Evolutionary conservation across 92 coral and sea anemone genomes (phyloP).

Genomic region (Diadumene lineata): DNA sequence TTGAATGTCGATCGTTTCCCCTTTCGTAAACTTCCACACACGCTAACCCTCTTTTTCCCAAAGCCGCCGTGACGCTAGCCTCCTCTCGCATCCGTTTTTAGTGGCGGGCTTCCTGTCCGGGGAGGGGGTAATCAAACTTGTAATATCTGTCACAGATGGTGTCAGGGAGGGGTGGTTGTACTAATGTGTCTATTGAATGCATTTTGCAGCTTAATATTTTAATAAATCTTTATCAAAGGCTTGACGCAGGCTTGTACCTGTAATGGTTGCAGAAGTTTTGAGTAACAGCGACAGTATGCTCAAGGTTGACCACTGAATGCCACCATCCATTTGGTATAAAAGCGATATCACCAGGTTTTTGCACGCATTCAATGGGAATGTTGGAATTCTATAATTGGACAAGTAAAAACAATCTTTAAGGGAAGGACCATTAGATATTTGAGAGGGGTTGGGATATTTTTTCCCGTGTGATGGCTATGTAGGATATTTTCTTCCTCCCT

Average conservation of each 20-base stretch:
- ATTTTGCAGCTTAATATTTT: neutral
- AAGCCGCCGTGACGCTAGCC: no score
- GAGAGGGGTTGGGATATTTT: neutral
- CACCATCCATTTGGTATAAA: conserved; percentile 86
- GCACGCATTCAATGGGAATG: conserved; percentile 74
- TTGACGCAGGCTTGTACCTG: conserved; percentile 47
- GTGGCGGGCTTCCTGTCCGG: no score
- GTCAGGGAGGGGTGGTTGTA: no score
- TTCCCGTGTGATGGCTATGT: no score
- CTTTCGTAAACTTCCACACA: no score
- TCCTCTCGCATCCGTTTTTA: no score
- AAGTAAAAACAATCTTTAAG: neutral
- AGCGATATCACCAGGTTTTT: conserved; percentile 74
- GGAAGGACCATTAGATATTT: neutral
- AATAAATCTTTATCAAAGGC: neutral
- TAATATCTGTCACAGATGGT: no score
- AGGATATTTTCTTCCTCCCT: no score
- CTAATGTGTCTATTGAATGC: no score
- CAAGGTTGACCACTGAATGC: conserved; percentile 80
- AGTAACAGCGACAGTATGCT: conserved; percentile 76
- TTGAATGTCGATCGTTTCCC: no score
- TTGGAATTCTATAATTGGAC: conserved; percentile 38
- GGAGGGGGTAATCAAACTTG: no score
- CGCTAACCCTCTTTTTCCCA: no score
- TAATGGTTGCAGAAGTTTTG: conserved; percentile 80